Conservation (phyloP, 2,888 invertebrate species). For the Pediacus dermestoides region DNA sequence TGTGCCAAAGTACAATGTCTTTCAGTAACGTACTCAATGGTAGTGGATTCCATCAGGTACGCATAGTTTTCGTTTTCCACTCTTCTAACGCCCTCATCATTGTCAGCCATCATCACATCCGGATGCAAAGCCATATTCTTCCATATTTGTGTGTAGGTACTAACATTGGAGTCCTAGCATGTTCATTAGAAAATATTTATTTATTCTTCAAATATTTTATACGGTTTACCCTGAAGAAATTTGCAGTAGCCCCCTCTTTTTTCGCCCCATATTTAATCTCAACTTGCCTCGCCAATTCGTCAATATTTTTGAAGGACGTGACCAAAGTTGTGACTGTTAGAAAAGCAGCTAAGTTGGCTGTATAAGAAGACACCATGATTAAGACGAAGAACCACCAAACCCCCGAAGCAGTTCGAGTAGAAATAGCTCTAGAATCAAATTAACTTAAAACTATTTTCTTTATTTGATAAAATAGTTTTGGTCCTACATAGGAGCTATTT, state of each 20-base stretch:
- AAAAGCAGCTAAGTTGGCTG: conserved; percentile 88
- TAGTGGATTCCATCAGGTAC: conserved; percentile 86
- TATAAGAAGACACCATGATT: conserved; percentile 83
- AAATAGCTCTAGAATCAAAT: conserved; percentile 65
- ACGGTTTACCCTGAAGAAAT: conserved; percentile 80
- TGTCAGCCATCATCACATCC: conserved; percentile 55
- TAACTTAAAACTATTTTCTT: conserved; percentile 5
- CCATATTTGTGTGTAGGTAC: conserved; percentile 77
- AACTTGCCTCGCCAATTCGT: conserved; percentile 78
- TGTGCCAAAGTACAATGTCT: conserved; percentile 72
- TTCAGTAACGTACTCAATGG: conserved; percentile 80
- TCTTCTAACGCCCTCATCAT: conserved; percentile 64
- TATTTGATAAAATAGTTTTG: conserved; percentile 6
- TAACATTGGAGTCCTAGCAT: conserved; percentile 66
- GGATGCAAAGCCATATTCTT: conserved; percentile 70
- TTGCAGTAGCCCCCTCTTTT: conserved; percentile 78
- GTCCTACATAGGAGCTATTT: conserved; percentile 79
- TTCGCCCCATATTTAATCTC: conserved; percentile 85
- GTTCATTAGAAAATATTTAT: conserved; percentile 6
- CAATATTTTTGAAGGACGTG: conserved; percentile 72
- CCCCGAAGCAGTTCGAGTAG: conserved; percentile 82
- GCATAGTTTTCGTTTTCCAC: conserved; percentile 60
- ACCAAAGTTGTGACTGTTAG: conserved; percentile 75
- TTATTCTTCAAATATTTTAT: too few species aligned
- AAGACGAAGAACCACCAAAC: conserved; percentile 89